Base-by-base conservation (phyloP, 2,113 vertebrate genomes). In the Macroglossus sobrinus region DNA sequence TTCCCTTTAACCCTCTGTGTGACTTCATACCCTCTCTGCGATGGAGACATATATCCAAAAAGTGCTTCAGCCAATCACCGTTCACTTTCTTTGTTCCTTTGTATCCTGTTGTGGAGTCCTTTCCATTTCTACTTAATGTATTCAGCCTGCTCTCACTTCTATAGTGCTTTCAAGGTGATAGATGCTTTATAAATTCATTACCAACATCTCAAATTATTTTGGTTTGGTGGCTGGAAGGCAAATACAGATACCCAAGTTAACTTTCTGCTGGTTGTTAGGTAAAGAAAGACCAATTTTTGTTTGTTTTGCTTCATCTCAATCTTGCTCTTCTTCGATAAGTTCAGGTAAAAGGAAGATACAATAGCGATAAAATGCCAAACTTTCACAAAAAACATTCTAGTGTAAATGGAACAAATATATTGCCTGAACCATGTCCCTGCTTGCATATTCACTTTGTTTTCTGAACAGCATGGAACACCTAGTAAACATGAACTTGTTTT, bases 11-110 rank as follows among this genome's bases (percentile, higher is more conserved):
- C 90, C 33, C 24, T 66, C 10, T 61, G 35, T 87, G 19, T 88
- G 93, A 96, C 72, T 89, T 88, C 53, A 50, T 92, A 9, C 33
- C 35, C 38, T 93, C 4, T 33, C 24, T 75, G n/a, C 53, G 80
- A 94, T 10, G 19, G 35, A 68, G 71, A 87, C 35, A 24, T 57
- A 1, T 1, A 33, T 16, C 10, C 22, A 10, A 35, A 78, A 59
- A 85, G 40, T 6, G 68, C 15, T 81, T 72, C 45, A 71, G 40
- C 50, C 33, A 24, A 15, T 89, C 24, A 15, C 30, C 6, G 6
- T 9, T 7, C 3, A 3, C 19, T 57, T 80, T 7, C 22, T 91
- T 71, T 47, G 14, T 76, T 81, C 19, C 35, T 63, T 47, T 68
- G 0, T 11, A 53, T n/a, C 0, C 63, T 28, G 5, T 59, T 13